Evolutionary conservation across 1,140 invertebrate species (phyloP).

Genomic region (Drosophila quadrilineata): DNA sequence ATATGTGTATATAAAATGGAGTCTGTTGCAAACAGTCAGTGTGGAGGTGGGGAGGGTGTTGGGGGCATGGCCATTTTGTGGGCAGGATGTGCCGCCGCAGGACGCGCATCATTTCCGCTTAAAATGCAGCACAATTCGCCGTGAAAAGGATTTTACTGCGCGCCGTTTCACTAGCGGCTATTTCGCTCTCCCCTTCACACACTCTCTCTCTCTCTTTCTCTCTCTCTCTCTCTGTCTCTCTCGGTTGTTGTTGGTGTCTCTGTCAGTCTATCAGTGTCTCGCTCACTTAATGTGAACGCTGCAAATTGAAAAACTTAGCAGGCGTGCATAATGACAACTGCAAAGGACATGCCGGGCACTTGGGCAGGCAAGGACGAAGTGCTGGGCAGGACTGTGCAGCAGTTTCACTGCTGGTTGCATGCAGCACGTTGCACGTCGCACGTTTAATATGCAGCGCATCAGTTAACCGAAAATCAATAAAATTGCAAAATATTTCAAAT

Average conservation of each 20-base stretch:
- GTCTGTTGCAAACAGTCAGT: no score
- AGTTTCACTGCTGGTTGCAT: constrained; percentile 1
- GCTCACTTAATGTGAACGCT: constrained; percentile 10
- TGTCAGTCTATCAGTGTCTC: no score
- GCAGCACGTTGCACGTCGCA: constrained; percentile 24
- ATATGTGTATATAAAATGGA: not conserved
- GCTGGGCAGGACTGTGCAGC: not conserved
- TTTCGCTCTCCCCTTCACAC: no score
- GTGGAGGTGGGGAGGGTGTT: no score
- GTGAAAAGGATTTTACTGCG: constrained; percentile 60
- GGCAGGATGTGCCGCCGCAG: constrained; percentile 71
- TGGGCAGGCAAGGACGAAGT: no score
- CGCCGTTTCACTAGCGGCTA: not conserved
- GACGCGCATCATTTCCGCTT: constrained; percentile 75
- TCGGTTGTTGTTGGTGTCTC: no score
- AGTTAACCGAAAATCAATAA: constrained; percentile 71
- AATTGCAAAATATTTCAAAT: constrained; percentile 74
- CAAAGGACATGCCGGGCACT: no score
- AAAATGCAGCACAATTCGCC: constrained; percentile 77
- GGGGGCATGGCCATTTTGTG: constrained; percentile 56
- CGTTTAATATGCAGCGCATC: constrained; percentile 67
- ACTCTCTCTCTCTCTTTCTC: no score
- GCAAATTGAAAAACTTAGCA: constrained; percentile 35
- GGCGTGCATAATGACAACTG: constrained; percentile 57
- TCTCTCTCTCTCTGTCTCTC: no score